Percentiles rank a stretch among this genome's conserved stretches.
Conservation (phyloP, 2,797 vertebrate genomes). For the Coranthus polyacanthus region DNA sequence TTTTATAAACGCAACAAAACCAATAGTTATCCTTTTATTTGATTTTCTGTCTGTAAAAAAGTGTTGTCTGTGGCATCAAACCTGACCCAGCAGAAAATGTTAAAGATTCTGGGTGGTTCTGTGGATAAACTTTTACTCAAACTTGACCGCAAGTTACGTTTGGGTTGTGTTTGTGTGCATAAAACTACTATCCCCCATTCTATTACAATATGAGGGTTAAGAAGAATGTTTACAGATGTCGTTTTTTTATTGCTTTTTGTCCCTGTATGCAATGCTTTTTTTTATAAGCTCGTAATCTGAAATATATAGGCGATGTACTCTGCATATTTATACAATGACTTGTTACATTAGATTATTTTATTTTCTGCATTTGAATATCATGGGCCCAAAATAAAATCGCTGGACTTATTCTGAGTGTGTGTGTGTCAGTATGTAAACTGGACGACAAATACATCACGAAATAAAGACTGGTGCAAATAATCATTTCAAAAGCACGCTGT, state of each 20-base stretch:
- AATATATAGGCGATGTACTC: conserved; percentile 22
- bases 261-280: conserved; percentile 1
- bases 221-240: conserved; percentile 33
- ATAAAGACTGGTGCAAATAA: neutral
- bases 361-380: conserved; percentile 5
- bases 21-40: too few relatives aligned
- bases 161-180: too few relatives aligned
- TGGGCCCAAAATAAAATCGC: conserved; percentile 20
- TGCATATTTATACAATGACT: conserved; percentile 32
- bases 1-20: too few relatives aligned
- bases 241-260: conserved; percentile 1
- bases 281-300: conserved; percentile 30
- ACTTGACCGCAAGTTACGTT: too few relatives aligned
- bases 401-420: neutral
- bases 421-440: neutral
- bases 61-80: too few relatives aligned
- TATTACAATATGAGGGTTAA: neutral
- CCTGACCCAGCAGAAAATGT: too few relatives aligned
- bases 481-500: too few relatives aligned
- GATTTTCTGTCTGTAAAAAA: too few relatives aligned
- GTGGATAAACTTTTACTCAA: too few relatives aligned
- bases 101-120: too few relatives aligned
- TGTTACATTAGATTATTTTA: conserved; percentile 4
- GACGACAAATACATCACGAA: neutral
- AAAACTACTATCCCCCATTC: too few relatives aligned